phyloP scores from a whole-genome alignment of 2,888 invertebrate genomes.

The Drosophila yooni region DNA sequence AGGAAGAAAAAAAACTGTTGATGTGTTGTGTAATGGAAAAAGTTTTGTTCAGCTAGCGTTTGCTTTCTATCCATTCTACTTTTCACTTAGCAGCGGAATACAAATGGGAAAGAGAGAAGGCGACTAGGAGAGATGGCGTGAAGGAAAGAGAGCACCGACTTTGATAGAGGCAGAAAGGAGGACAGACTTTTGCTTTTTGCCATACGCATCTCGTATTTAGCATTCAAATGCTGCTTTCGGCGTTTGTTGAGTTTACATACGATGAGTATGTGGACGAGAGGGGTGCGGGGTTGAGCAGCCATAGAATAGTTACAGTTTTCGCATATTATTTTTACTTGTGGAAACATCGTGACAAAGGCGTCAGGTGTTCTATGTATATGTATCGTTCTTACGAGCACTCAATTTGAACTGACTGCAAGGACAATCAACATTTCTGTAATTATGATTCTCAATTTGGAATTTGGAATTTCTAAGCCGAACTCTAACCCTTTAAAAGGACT shows the following conservation, averaged over 20 bases:
- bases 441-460: slow-evolving; percentile 43
- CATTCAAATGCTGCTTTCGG: slow-evolving; percentile 43
- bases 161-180: slow-evolving; percentile 14
- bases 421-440: slow-evolving; percentile 49
- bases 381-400: slow-evolving; percentile 43
- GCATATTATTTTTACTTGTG: slow-evolving; percentile 28
- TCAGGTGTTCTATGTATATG: slow-evolving; percentile 41
- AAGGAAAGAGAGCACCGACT: slow-evolving; percentile 2
- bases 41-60: slow-evolving; percentile 76
- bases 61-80: slow-evolving; percentile 73
- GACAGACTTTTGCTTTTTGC: slow-evolving; percentile 63
- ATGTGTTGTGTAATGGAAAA: slow-evolving; percentile 78
- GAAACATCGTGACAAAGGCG: slow-evolving; percentile 22
- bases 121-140: neutral
- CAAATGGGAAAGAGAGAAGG: slow-evolving; percentile 4
- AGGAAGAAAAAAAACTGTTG: slow-evolving; percentile 66
- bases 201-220: slow-evolving; percentile 51
- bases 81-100: slow-evolving; percentile 64
- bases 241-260: slow-evolving; percentile 4
- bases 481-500: slow-evolving; percentile 33
- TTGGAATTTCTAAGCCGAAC: slow-evolving; percentile 12
- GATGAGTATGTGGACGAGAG: neutral
- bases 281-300: neutral
- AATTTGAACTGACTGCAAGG: slow-evolving; percentile 39
- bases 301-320: slow-evolving; percentile 51